These are phyloP conservation scores for Beris chalybata DNA, from an alignment of 2,888 invertebrate species.

Conservation along the genomic window DNA sequence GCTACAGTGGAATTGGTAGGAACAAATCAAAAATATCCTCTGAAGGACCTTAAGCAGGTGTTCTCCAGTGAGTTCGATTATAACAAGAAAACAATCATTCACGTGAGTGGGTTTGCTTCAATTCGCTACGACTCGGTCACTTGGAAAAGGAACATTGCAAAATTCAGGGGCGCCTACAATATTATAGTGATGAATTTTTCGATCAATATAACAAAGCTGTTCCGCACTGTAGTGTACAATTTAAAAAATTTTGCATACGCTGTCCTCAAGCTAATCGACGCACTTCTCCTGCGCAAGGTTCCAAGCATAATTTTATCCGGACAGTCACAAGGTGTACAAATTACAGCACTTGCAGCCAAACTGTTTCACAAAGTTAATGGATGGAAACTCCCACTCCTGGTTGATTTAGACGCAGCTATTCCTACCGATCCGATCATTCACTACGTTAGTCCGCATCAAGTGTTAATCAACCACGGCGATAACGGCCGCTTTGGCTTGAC, in stretches of 20 bases:
- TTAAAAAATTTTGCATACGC: slow-evolving; percentile 8
- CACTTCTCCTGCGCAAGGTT: background rate
- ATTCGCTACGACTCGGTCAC: background rate
- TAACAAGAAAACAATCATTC: slow-evolving; percentile 8
- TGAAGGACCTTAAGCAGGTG: slow-evolving; percentile 3
- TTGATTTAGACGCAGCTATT: slow-evolving; percentile 16
- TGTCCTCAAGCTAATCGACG: background rate
- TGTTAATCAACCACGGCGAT: slow-evolving; percentile 10
- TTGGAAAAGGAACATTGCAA: slow-evolving; percentile 1
- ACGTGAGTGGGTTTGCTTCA: slow-evolving; percentile 6
- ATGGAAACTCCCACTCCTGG: slow-evolving; percentile 10
- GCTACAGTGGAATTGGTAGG: slow-evolving; percentile 1
- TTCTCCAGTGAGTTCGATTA: background rate
- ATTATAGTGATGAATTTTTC: slow-evolving; percentile 20
- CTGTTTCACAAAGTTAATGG: slow-evolving; percentile 7
- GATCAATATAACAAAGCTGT: background rate
- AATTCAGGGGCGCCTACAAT: background rate
- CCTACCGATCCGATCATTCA: background rate
- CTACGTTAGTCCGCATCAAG: slow-evolving; percentile 2
- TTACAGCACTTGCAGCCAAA: slow-evolving; percentile 17
- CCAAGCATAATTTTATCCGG: slow-evolving; percentile 8
- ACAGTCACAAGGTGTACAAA: slow-evolving; percentile 23
- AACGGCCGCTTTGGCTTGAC: background rate
- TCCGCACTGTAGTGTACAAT: slow-evolving; percentile 11
- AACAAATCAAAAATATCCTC: background rate